Base-by-base conservation (phyloP, 2,113 vertebrate genomes). In the Scalopus aquaticus region DNA sequence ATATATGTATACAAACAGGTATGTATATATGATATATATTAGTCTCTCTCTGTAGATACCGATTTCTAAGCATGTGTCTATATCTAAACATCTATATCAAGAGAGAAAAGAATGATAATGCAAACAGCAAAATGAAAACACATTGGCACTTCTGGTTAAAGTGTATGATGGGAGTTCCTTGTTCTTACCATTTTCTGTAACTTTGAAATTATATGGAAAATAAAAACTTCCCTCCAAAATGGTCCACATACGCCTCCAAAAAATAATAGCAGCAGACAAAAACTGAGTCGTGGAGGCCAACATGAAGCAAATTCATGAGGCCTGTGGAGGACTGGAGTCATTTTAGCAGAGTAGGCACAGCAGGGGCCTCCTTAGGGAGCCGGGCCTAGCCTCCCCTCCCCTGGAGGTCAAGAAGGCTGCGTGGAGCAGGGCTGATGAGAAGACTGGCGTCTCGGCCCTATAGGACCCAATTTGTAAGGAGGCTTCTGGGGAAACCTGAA, bases 121-220 rank as follows among this genome's bases (percentile, higher is more conserved):
- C 82, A 64, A 72, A 69, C 13, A 26, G 35, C 17, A 49, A 56
- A 84, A 84, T 64, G 30, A 76, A 70, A 76, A 87, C 15, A 46
- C 24, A 24, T 24, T 56, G 37, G 35, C 86, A 16, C 83, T 26
- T 67, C 44, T 70, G 42, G 49, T 26, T 64, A 70, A 65, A 90
- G 6, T 1, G 35, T 26, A 51, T 51, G 74, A 19, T 67, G 16
- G 7, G 30, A 62, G 35, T 56, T 88, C 20, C 73, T 88, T 69
- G n/a, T 74, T 93, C 39, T 88, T 72, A 72, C 0, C 30, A 15
- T 46, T 62, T 95, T 78, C 62, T 80, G 0, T 80, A 91, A 88
- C 37, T 89, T 60, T 64, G 60, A 39, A 72, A 90, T 77, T 60
- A 67, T n/a, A n/a, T 88, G 77, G 78, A 92, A 44, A 89, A 90